phyloP scores from a whole-genome alignment of 2,113 vertebrate species.

The Casuarius casuarius region DNA sequence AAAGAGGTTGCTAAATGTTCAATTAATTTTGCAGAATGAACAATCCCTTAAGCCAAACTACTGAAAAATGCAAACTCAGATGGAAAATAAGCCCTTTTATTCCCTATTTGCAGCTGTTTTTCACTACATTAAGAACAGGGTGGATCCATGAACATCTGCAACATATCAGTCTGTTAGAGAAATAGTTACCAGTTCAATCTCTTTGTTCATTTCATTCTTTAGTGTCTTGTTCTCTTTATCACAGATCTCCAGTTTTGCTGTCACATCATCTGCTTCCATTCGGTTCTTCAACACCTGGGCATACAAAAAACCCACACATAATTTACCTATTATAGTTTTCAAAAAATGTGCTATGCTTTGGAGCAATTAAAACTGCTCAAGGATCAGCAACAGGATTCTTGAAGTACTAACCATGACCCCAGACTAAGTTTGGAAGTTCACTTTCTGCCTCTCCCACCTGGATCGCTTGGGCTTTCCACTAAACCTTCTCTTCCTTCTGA shows the following conservation, averaged over 20 bases:
- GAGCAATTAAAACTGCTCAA: background rate
- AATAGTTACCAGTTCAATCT: constrained; percentile 81
- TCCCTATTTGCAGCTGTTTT: background rate
- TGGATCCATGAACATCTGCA: background rate
- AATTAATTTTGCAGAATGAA: background rate
- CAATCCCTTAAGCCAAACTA: background rate
- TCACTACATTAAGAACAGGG: background rate
- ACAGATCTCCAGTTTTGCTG: constrained; percentile 79
- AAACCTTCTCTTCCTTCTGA: background rate
- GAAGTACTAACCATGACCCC: background rate
- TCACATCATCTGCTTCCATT: constrained; percentile 84
- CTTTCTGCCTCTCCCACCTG: background rate
- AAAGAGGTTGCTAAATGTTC: background rate
- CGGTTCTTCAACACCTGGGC: constrained; percentile 83
- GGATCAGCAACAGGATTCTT: background rate
- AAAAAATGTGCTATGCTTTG: background rate
- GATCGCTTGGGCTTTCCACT: background rate
- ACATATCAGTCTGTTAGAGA: background rate
- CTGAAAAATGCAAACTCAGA: background rate
- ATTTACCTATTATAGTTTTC: background rate
- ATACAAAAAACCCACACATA: background rate
- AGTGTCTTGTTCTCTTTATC: constrained; percentile 80
- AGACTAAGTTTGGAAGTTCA: background rate
- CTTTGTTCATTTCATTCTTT: constrained; percentile 81
- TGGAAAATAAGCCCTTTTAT: background rate